Evolutionary conservation across 2,888 invertebrate species (phyloP).

Genomic region (Ophonus ardosiacus): DNA sequence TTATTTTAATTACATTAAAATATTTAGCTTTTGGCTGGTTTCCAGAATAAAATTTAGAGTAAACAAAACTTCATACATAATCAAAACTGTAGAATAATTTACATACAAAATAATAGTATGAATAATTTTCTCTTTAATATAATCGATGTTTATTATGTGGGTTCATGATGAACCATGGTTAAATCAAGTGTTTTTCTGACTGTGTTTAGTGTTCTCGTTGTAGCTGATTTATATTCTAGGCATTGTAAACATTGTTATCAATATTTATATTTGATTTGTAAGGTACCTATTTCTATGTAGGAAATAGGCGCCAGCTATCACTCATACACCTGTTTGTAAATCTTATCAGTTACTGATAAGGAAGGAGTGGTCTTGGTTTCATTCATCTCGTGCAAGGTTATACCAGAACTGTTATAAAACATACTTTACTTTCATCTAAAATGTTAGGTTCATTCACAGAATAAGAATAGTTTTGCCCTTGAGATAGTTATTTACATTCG

Average conservation of each 20-base stretch:
- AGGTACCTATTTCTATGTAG: conserved; percentile 6
- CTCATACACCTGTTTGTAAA: conserved; percentile 51
- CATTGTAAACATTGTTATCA: conserved; percentile 12
- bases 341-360: conserved; percentile 27
- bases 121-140: too few relatives aligned
- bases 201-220: background rate
- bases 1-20: background rate
- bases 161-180: too few relatives aligned
- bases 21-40: background rate
- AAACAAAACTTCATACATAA: background rate
- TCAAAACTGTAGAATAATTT: too few relatives aligned
- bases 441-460: too few relatives aligned
- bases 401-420: background rate
- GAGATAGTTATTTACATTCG: too few relatives aligned
- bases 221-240: background rate
- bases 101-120: too few relatives aligned
- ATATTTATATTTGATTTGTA: conserved; percentile 27
- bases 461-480: too few relatives aligned
- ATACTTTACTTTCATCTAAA: background rate
- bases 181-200: too few relatives aligned
- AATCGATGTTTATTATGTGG: too few relatives aligned
- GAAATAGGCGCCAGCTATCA: conserved; percentile 39
- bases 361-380: conserved; percentile 7
- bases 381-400: conserved; percentile 18
- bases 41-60: background rate